Evolutionary conservation across 1,140 invertebrate species (phyloP).

Genomic region (Bacillus rossius): DNA sequence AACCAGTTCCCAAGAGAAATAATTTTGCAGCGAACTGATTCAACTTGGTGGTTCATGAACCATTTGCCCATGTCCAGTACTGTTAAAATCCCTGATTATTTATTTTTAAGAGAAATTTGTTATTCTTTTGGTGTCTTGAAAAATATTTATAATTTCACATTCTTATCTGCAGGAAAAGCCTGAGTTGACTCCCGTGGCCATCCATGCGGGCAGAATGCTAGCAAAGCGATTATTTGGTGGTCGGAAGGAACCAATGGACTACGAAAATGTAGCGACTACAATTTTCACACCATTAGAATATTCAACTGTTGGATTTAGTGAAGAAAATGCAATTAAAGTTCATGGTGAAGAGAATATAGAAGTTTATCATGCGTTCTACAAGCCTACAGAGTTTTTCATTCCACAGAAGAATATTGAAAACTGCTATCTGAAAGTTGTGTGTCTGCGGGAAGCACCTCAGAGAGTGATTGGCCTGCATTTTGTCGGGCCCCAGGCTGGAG

Average conservation of each 20-base stretch:
- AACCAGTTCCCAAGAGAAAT: too few species aligned
- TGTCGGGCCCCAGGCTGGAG: slow-evolving; percentile 91
- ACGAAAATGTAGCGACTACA: slow-evolving; percentile 91
- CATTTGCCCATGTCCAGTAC: too few species aligned
- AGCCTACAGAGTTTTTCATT: slow-evolving; percentile 93
- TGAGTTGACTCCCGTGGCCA: slow-evolving; percentile 96
- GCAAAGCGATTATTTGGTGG: slow-evolving; percentile 66
- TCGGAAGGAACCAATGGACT: slow-evolving; percentile 67
- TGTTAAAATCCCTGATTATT: too few species aligned
- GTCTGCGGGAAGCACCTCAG: slow-evolving; percentile 58
- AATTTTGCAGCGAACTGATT: too few species aligned
- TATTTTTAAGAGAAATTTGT: neutral
- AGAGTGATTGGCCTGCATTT: slow-evolving; percentile 92
- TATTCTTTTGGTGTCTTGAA: too few species aligned
- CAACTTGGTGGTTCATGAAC: too few species aligned
- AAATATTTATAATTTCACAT: slow-evolving; percentile 17
- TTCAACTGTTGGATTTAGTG: slow-evolving; percentile 86
- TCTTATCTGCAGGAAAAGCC: slow-evolving; percentile 56
- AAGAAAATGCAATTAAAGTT: slow-evolving; percentile 73
- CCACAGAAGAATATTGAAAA: slow-evolving; percentile 70
- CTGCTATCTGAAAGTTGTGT: slow-evolving; percentile 78
- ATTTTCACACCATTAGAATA: slow-evolving; percentile 98
- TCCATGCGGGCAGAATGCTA: slow-evolving; percentile 86
- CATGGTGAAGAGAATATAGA: slow-evolving; percentile 67
- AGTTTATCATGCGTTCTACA: slow-evolving; percentile 91